phyloP scores from a whole-genome alignment of 2,113 vertebrate genomes.

The Oxyruncus cristatus region DNA sequence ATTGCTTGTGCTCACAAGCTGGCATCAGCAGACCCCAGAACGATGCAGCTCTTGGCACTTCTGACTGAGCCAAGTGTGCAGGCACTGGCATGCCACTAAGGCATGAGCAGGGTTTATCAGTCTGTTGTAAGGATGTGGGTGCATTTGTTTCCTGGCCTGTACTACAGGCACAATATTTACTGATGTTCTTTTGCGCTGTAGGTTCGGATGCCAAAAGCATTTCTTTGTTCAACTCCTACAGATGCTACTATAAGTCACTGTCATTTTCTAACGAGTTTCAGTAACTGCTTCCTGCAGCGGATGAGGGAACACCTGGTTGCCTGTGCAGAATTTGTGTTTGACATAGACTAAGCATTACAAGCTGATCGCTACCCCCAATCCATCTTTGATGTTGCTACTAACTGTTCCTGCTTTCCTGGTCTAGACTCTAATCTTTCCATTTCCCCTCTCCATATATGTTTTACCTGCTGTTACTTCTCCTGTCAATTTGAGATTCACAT shows the following conservation, averaged over 20 bases:
- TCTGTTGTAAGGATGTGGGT: not conserved
- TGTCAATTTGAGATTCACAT: not conserved
- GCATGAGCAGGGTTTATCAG: not conserved
- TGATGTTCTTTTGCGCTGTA: not conserved
- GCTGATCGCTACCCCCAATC: not conserved
- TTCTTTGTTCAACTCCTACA: conserved; percentile 21
- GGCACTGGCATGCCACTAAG: not conserved
- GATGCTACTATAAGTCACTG: conserved; percentile 4
- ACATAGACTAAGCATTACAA: not conserved
- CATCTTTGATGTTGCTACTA: not conserved
- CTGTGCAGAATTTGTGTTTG: not conserved
- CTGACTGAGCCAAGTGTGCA: not conserved
- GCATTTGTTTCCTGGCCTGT: not conserved
- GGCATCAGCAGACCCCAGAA: not conserved
- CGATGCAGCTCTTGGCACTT: not conserved
- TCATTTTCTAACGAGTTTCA: conserved; percentile 14
- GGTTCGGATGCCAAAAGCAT: not conserved
- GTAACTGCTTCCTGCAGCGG: not conserved
- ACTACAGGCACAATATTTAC: conserved; percentile 1
- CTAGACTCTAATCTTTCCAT: not conserved
- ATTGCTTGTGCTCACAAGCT: not conserved
- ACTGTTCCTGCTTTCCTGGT: not conserved
- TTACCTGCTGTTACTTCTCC: not conserved
- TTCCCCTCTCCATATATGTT: not conserved
- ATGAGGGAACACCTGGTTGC: conserved; percentile 8